A percentile compares a stretch with the other conserved stretches of the same genome.
phyloP scores from a whole-genome alignment of 2,888 invertebrate genomes.

The Pristionchus entomophagus region DNA sequence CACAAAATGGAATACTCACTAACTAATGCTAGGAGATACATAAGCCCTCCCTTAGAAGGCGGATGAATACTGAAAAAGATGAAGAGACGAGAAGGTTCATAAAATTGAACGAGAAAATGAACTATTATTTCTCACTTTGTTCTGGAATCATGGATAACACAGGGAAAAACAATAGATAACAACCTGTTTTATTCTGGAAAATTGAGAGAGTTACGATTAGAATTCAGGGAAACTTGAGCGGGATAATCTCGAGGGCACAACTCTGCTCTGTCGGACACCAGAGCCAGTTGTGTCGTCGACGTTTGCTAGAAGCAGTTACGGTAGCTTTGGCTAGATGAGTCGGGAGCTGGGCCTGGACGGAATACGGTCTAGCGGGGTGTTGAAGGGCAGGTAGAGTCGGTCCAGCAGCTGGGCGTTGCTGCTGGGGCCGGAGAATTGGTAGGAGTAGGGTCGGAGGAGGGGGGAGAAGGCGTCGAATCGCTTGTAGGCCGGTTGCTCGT shows the following conservation, averaged over 20 bases:
- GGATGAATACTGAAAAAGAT: no score
- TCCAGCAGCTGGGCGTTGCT: background rate
- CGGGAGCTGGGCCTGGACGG: constrained; percentile 15
- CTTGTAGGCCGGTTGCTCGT: background rate
- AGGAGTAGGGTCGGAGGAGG: background rate
- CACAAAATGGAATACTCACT: no score
- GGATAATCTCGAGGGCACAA: background rate
- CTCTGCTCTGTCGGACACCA: background rate
- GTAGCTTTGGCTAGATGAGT: constrained; percentile 9
- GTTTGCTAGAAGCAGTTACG: constrained; percentile 6
- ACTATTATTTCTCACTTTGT: no score
- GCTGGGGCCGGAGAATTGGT: background rate
- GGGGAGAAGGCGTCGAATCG: background rate
- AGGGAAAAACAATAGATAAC: background rate
- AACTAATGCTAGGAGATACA: no score
- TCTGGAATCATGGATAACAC: no score
- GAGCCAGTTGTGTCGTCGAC: background rate
- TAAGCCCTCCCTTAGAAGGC: no score
- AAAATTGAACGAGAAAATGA: no score
- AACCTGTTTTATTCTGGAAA: constrained; percentile 30
- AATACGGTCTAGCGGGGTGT: constrained; percentile 8
- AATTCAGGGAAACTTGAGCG: background rate
- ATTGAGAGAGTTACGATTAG: background rate
- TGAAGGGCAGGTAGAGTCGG: constrained; percentile 10
- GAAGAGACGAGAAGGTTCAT: no score